Base-by-base conservation (phyloP, 30 jellyfish, hydroid and myxozoan genomes). In the Aurelia sp. region DNA sequence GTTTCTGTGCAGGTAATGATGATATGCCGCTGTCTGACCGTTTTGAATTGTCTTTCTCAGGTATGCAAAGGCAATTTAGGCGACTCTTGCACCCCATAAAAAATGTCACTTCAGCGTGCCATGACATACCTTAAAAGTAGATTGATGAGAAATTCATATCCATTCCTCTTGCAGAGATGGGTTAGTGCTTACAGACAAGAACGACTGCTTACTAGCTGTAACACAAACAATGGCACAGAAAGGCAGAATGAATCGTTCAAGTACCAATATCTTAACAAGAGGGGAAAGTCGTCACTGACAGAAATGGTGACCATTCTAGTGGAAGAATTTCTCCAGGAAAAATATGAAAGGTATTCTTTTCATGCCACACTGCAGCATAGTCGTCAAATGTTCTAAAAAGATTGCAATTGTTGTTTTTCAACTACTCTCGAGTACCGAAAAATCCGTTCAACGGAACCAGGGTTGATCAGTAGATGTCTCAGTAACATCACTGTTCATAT, bases 201-300 rank as follows among this genome's bases (percentile, higher is more conserved):
- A 22, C 48, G 78, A 48, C 47, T 85, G 16, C 63, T 65, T 19
- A 75, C 51, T 15, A 63, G 30, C 19, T 31, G 82, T 55, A 73
- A 74, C 57, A 85, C 95, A 15, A 85, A 85, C 76, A 85, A 85
- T 47, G 95, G 90, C 38, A 89, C 81, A 4, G 95, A 85, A 64
- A 57, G 95, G 35, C 95, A 85, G 47, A 85, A 85, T 57, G 90
- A 74, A 66, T 55, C 78, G 12, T 66, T 85, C 63, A 85, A 85
- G 66, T 74, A 85, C 76, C 13, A 51, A 16, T 84, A 70, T 53
- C 48, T 84, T 10, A 61, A 71, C 53, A 40, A 65, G 70, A 61
- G 35, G 10, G 41, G 67, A 52, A 84, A 84, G 9, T 65, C 87
- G 10, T 81, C 91, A 38, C 16, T 81, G 71, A 81, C 91, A 21